Base-by-base conservation (phyloP, 2,888 invertebrate species). In the Drosophila vallismaia region DNA sequence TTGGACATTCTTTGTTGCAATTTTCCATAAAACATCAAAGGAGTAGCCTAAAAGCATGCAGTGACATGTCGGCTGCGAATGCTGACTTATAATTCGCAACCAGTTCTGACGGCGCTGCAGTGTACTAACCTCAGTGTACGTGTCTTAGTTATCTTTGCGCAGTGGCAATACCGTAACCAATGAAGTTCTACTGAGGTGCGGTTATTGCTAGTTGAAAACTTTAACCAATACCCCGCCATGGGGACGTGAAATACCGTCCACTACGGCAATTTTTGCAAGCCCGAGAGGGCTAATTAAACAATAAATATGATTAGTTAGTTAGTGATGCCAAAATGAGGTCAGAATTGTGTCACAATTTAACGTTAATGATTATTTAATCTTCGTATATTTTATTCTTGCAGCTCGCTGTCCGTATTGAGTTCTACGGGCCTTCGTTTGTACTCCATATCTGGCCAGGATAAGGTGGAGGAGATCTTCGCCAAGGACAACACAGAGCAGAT, bases 151-250 rank as follows among this genome's bases (percentile, higher is more conserved):
- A 96, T 94, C 96, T 96, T 95, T 79, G 96, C 96, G 96, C 96
- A 96, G 96, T 94, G 95, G 96, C 95, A 94, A 94, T 96, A 96
- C 95, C 95, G 95, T 96, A 96, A 96, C 95, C 96, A 93, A 95
- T 96, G 96, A 96, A 95, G 96, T 95, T 94, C 93, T 94, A 95
- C 95, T 94, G 95, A 95, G 95, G 95, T 95, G 95, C 94, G 95
- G 95, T 95, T 95, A 95, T 96, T 96, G 96, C 96, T 96, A 96
- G 95, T 96, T 96, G 95, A 96, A 96, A 96, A 96, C 95, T 96
- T 95, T 95, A 95, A 95, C 96, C 96, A 96, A 96, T 96, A 96
- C 95, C 95, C 95, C 95, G 95, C 95, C 95, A 92, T 93, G 95
- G 93, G 94, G 95, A 94, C 95, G 95, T 96, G 95, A 95, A 96